Base-by-base conservation (phyloP, 2,888 invertebrate species). In the Sinhomidia bicolor region DNA sequence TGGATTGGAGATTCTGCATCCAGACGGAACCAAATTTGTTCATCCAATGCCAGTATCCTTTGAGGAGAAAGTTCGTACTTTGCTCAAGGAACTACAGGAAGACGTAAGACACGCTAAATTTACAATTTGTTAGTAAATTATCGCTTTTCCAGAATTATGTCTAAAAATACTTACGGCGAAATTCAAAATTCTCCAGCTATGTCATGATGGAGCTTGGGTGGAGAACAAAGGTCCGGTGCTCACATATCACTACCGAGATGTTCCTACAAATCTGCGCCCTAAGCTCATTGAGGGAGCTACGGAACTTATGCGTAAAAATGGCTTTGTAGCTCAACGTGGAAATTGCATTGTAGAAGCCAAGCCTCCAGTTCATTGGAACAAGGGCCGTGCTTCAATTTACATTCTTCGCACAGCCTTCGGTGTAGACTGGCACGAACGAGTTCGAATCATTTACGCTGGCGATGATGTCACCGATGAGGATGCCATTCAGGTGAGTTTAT, bases 351-450 rank as follows among this genome's bases (percentile, higher is more conserved):
- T 98, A n/a, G 98, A 98, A 93, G 98, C 98, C 0, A 96, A 97
- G 91, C 98, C 98, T 5, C 98, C 97, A 0, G 97, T 98, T 0
- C 95, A 97, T 93, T 98, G 98, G 98, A 97, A 98, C 93, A 98
- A 98, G 94, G 97, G 96, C 91, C 96, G 97, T 57, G 98, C 98
- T 10, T 97, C 97, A 0, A 97, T 98, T 93, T 98, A 98, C 93
- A 98, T 98, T 92, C 94, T 98, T 89, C 95, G 98, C 89, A 98
- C 97, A 1, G 97, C 97, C 0, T 98, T 98, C 93, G 98, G 98
- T 0, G 95, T 98, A 23, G 98, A 98, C 93, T 98, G 98, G 98
- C 96, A 97, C 93, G 97, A 90, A 60, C 95, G 98, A 88, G 97
- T 98, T 92, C 95, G 97, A 92, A 97, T 98, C 91, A 97, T 98